Percentiles rank a stretch among this genome's conserved stretches.
These are phyloP conservation scores for Onchidella celtica DNA, from an alignment of 2,888 invertebrate species.

Conservation along the genomic window DNA sequence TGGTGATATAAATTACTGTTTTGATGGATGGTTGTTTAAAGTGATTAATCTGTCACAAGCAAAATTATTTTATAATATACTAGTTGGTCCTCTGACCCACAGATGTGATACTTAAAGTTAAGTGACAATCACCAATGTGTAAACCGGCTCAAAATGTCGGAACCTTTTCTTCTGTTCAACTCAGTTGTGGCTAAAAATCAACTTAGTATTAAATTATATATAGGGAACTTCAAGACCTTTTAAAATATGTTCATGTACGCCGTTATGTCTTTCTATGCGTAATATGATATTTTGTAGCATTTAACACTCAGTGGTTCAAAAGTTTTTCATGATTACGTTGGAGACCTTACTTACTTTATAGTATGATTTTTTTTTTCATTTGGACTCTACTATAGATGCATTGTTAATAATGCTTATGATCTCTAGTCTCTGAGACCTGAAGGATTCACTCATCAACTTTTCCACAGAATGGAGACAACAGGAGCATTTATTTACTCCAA, in stretches of 20 bases:
- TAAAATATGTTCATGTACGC: no score
- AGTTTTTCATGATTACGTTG: neutral
- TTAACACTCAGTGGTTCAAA: no score
- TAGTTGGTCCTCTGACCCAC: no score
- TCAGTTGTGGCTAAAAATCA: no score
- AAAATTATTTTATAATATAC: no score
- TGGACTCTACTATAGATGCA: neutral
- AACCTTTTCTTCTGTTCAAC: neutral
- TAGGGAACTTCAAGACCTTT: no score
- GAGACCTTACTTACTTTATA: neutral
- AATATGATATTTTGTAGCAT: no score
- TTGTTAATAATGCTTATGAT: neutral
- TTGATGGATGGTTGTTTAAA: neutral
- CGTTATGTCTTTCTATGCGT: no score
- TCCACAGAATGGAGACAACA: constrained; percentile 7
- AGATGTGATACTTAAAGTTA: no score
- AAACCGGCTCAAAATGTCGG: neutral
- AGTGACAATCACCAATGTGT: no score
- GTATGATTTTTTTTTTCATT: neutral
- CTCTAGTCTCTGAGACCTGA: neutral
- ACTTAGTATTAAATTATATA: no score
- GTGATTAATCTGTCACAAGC: no score
- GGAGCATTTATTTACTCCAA: constrained; percentile 25
- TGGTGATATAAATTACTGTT: neutral
- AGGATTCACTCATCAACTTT: neutral